Evolutionary conservation across 2,113 vertebrate species (phyloP), one percentile per base, ranked within the genome.

Genomic region (Benitochromis conjunctus): DNA sequence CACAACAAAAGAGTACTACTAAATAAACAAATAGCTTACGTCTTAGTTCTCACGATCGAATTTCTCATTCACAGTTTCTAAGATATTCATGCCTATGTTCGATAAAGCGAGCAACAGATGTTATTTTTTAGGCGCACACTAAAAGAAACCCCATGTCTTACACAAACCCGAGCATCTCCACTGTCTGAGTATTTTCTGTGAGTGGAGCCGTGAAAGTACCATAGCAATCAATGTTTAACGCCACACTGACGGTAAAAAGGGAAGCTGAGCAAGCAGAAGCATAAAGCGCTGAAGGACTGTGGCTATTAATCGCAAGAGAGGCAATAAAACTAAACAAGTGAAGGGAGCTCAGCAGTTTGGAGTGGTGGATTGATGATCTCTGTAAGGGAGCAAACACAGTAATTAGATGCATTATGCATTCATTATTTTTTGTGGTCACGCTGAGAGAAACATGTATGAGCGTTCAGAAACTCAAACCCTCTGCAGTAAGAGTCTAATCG

Each of bases 181-280:
- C 16, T 53, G 71, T 53, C 36, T 79, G 36, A 46, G 21, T 9
- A 16, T 71, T 64, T 48, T 34, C 53, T 55, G 78, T 18, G 18
- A 51, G 31, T 9, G 11, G 64, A 26, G 11, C 26, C 11, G 53
- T 13, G 46, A 51, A 55, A 31, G 55, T 4, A 9, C 46, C 19
- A 5, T 9, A 54, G 57, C 60, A 79, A 11, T 57, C 26, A 77
- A 19, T 14, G 41, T 21, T 71, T 31, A 36, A 55, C 5, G n/a
- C 11, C 26, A 84, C 16, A 8, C n/a, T 71, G 24, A 62, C 34
- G 64, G 43, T 46, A 46, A n/a, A 36, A 60, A 79, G 29, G 87
- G 24, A n/a, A 66, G 86, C 91, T 92, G 88, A 92, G 83, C 29
- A 29, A 85, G 83, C 89, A 86, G 51, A 14, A 80, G n/a, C n/a